Evolutionary conservation across 2,113 vertebrate species (phyloP), one percentile per base, ranked within the genome.

Genomic region (Origma solitaria): DNA sequence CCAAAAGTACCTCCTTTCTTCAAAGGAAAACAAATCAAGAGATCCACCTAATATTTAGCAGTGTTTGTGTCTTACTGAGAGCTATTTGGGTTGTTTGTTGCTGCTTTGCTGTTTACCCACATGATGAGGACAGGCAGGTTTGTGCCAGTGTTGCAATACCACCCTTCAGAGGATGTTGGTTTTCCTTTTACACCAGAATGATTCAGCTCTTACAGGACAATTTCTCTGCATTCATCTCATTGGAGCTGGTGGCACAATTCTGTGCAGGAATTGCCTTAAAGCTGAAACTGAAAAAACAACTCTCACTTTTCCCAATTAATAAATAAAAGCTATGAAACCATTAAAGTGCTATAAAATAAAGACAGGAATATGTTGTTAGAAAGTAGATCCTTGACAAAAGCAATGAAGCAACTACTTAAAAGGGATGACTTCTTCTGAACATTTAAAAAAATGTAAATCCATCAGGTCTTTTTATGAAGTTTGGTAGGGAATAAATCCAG

Each of bases 81-180:
- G 44, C 6, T 13, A 8, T 76, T 66, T 86, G 77, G 28, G 28
- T 37, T 38, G 4, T 42, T 65, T 89, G 71, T 28, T 31, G 25
- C 35, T 30, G 11, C n/a, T 93, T 44, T 87, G 31, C 16, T 91
- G 11, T 82, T 82, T 38, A 51, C n/a, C 21, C 30, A 15, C 2
- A 6, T 19, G 44, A 25, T 2, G 13, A 62, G 47, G 38, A 79
- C 57, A 45, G 56, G 15, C 24, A 45, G 28, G 57, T 66, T 70
- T 0, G 0, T 57, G 54, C 10, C 2, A 3, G 6, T 49, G 42
- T 66, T 62, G 42, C 20, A 62, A 20, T 53, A 19, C 6, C 38
- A 78, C 13, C 37, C 35, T 78, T 92, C 80, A 71, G 47, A 92
- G 53, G 66, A 88, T 50, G 11, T 3, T 80, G 83, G 7, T 45